Base-by-base conservation (phyloP, 2,113 vertebrate species). In the Miniopterus natalensis region DNA sequence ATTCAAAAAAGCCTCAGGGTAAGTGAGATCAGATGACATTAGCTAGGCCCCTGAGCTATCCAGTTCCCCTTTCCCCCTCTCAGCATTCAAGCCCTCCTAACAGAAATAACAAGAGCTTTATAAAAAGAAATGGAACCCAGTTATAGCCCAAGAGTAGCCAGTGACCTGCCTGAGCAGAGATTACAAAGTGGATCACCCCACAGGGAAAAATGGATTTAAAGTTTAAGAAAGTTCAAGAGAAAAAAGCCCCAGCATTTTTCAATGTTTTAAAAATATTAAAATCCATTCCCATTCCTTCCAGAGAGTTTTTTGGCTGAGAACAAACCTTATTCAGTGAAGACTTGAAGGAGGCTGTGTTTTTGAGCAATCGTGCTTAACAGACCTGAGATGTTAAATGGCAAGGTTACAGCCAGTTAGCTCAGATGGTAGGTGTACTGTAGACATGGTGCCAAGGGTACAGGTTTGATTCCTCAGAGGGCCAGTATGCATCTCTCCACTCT, bases 11-110 rank as follows among this genome's bases (percentile, higher is more conserved):
- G 85, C 91, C 63, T 94, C 90, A 92, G 88, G 31, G 83, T 95
- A 91, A 96, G 20, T 81, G 80, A 96, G 96, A 97, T 96, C 96
- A 85, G 78, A 97, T 96, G 51, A 95, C 93, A 94, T 84, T 95
- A 70, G 78, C 88, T 96, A 92, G 93, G 95, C 95, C 90, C 95
- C 65, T 90, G 63, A 91, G 96, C 96, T 98, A 97, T 98, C 97
- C 97, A 97, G 94, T 97, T 97, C 94, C 91, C 96, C 63, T 49
- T 96, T 84, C 40, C 77, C 47, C 55, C 36, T 94, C 95, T 95
- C 81, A 94, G 78, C 53, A 51, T 68, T 86, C 96, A 94, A 92
- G 71, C 65, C 80, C 93, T 96, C 79, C 75, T 57, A 95, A 90
- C 88, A 94, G 95, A 96, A 95, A 92, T 97, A 97, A 95, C 92